Evolutionary conservation across 1,140 invertebrate species (phyloP), one percentile per base, ranked within the genome.

Genomic region (Cecropterus lyciades): DNA sequence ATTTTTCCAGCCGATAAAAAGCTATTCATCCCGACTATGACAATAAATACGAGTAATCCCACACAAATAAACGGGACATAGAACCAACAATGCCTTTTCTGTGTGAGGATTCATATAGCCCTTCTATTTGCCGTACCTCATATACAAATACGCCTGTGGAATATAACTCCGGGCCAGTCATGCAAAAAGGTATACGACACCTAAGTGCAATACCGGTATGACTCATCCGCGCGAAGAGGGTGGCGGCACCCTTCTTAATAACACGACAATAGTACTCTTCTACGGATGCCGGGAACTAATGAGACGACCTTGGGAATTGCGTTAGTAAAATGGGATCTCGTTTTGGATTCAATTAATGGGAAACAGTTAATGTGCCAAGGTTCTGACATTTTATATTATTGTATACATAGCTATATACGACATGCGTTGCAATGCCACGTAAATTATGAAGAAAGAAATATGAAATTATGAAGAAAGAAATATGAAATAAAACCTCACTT

Each of bases 261-360:
- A 64, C 46, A 59, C 48, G 51, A 71, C 66, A 63, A 43, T 56
- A 33, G 53, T 33, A 17, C 11, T 43, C 16, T 5, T 56, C 16
- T 43, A 10, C 14, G 33, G 52, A 16, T 11, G 52, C 33, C 15
- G 17, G 53, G 11, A 13, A 20, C 55, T 59, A 59, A 59, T 59
- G 62, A 72, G 43, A 56, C 75, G 77, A 79, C 81, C 84, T 87
- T 85, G 84, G 80, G 69, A 65, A 79, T 75, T 49, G 64, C 62
- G 49, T 62, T 79, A 78, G 76, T 77, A 15, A 24, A 37, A 11
- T 13, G 3, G n/a, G 10, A n/a, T 62, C 14, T 17, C 42, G 43
- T 13, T 0, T 9, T 40, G 45, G 13, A 27, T 14, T 37, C 16
- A 57, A 43, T n/a, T n/a, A n/a, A n/a, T n/a, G n/a, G n/a, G 27